A percentile compares a stretch with the other conserved stretches of the same genome.
These are phyloP conservation scores for Wasmannia auropunctata DNA, from an alignment of 1,140 invertebrate genomes.

Conservation along the genomic window DNA sequence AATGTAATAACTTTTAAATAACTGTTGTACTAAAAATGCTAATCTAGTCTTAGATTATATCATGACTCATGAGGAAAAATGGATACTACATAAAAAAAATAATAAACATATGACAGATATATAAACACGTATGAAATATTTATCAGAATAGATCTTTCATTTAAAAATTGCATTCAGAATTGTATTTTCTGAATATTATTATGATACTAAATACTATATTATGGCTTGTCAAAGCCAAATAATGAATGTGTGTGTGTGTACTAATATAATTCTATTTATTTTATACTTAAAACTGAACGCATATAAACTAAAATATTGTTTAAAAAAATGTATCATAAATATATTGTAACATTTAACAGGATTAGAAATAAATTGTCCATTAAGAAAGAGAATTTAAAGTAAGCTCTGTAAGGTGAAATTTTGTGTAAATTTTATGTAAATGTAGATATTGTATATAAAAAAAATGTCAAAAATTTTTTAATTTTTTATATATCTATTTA, in stretches of 20 bases:
- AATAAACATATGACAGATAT: too few relatives aligned
- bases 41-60: neutral
- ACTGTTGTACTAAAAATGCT: neutral
- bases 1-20: neutral
- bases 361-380: neutral
- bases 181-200: neutral
- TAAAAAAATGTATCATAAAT: neutral
- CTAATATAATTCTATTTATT: neutral
- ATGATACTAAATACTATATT: too few relatives aligned
- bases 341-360: neutral
- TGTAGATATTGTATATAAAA: neutral
- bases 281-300: neutral
- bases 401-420: neutral
- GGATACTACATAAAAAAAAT: neutral
- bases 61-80: neutral
- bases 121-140: constrained; percentile 16
- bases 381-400: neutral
- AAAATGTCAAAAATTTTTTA: neutral
- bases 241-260: neutral
- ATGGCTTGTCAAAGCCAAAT: neutral
- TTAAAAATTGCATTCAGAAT: neutral
- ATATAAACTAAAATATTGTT: constrained; percentile 1
- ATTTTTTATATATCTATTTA: neutral
- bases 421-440: neutral
- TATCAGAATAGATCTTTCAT: neutral